A percentile compares a stretch with the other conserved stretches of the same genome.
Conservation (phyloP, 2,113 vertebrate species). For the Amphiprion percula region DNA sequence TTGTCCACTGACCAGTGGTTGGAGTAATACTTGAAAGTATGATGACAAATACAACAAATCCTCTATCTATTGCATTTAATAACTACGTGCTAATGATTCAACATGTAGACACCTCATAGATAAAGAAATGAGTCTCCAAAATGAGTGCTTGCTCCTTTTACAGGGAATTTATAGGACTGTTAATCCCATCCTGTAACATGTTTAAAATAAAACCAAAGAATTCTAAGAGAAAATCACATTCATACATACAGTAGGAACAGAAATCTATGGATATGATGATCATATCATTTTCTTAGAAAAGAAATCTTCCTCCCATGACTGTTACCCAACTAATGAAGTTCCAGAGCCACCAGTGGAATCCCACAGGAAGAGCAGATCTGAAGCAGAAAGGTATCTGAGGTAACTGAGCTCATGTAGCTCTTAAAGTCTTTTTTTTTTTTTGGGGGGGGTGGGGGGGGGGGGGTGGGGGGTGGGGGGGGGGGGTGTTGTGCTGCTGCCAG, state of each 20-base stretch:
- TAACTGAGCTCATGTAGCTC: conserved; percentile 19
- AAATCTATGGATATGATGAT: conserved; percentile 7
- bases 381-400: conserved; percentile 35
- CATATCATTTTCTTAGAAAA: not conserved
- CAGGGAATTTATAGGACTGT: not conserved
- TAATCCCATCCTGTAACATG: not conserved
- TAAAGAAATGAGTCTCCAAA: not conserved
- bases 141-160: not conserved
- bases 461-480: too few species aligned
- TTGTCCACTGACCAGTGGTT: too few species aligned
- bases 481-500: conserved; percentile 46
- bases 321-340: conserved; percentile 3
- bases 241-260: too few species aligned
- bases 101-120: too few species aligned
- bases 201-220: not conserved
- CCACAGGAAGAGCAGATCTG: conserved; percentile 15
- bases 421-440: conserved; percentile 20
- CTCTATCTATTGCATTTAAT: not conserved
- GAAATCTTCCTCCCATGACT: not conserved
- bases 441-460: too few species aligned
- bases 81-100: too few species aligned
- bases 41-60: not conserved
- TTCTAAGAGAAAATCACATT: not conserved
- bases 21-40: not conserved
- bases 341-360: conserved; percentile 29